These are phyloP conservation scores for Amblyjoppa fuscipennis DNA, from an alignment of 2,888 invertebrate genomes.

Conservation along the genomic window DNA sequence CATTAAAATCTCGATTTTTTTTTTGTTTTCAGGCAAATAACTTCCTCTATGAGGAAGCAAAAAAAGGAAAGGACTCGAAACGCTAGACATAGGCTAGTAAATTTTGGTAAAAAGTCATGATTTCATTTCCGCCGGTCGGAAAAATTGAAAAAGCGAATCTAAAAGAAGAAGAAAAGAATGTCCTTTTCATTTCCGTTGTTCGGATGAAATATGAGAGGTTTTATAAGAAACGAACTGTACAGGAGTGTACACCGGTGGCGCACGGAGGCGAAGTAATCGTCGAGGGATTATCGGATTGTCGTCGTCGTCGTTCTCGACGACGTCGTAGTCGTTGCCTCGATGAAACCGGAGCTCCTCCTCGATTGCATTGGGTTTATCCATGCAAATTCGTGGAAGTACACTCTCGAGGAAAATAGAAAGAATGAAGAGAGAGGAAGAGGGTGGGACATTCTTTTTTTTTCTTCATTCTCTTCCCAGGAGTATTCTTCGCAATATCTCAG, in stretches of 20 bases:
- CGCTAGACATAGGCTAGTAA: too few relatives aligned
- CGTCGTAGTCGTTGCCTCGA: constrained; percentile 30
- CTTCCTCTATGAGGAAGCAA: too few relatives aligned
- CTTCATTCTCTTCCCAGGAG: not conserved
- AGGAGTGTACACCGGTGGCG: constrained; percentile 33
- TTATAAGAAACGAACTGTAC: constrained; percentile 31
- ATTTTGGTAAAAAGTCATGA: not conserved
- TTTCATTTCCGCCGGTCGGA: not conserved
- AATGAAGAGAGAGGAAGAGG: constrained; percentile 25
- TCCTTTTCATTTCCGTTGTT: constrained; percentile 35
- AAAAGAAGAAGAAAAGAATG: not conserved
- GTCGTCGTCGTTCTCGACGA: constrained; percentile 41
- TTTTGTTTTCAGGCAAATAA: too few relatives aligned
- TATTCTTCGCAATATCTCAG: constrained; percentile 35
- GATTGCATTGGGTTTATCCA: constrained; percentile 64
- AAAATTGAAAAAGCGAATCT: not conserved
- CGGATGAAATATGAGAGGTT: constrained; percentile 51
- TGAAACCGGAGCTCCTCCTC: constrained; percentile 61
- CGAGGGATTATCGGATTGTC: constrained; percentile 64
- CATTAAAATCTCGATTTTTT: too few relatives aligned
- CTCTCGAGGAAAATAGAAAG: constrained; percentile 30
- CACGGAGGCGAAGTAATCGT: constrained; percentile 54
- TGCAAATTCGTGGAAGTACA: constrained; percentile 60
- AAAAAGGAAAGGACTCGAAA: too few relatives aligned
- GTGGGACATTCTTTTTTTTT: not conserved